Conservation (phyloP, 2,888 invertebrate genomes). For the Peribatodes rhomboidaria region DNA sequence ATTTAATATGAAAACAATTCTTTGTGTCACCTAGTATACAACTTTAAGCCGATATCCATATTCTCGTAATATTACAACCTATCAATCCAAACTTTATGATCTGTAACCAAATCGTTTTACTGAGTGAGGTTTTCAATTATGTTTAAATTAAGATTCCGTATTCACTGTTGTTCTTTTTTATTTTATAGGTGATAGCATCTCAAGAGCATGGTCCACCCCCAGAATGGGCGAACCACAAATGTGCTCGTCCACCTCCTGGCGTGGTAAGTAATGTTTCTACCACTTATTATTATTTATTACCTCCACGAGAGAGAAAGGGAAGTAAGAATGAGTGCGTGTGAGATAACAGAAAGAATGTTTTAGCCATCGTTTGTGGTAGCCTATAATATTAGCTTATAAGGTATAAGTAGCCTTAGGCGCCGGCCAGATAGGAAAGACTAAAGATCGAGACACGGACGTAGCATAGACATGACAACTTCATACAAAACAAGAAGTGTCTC, state of each 20-base stretch:
- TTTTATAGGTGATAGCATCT: constrained; percentile 56
- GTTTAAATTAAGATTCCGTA: too few relatives aligned
- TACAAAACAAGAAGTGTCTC: too few relatives aligned
- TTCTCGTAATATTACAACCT: too few relatives aligned
- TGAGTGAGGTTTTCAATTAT: too few relatives aligned
- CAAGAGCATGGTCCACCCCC: constrained; percentile 44
- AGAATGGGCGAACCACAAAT: constrained; percentile 34
- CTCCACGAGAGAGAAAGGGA: background rate
- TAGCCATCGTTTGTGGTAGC: too few relatives aligned
- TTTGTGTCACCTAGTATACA: background rate
- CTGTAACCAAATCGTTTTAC: background rate
- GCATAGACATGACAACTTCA: too few relatives aligned
- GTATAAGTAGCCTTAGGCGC: too few relatives aligned
- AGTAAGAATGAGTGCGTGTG: background rate
- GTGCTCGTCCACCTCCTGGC: constrained; percentile 35
- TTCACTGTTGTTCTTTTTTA: too few relatives aligned
- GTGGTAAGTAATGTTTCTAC: constrained; percentile 30
- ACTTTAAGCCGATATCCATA: background rate
- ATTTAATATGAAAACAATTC: background rate
- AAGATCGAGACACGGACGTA: too few relatives aligned
- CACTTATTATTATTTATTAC: background rate
- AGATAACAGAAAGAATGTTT: too few relatives aligned
- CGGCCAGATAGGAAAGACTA: too few relatives aligned
- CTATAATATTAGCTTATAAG: too few relatives aligned
- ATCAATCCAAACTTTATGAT: background rate